Evolutionary conservation across 2,888 invertebrate species (phyloP).

Genomic region (Sarcophaga subvicina): DNA sequence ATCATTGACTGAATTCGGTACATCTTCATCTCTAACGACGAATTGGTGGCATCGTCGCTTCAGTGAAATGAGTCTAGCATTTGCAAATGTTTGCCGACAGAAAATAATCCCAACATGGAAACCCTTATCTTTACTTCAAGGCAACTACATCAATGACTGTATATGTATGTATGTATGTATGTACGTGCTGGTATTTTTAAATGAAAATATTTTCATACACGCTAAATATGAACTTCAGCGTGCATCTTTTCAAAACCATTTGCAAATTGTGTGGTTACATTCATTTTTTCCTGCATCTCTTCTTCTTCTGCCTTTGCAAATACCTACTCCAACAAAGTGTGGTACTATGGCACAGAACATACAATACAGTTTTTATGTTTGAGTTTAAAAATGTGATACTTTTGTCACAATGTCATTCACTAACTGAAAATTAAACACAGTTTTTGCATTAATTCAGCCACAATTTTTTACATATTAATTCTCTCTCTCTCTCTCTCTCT

Average conservation of each 20-base stretch:
- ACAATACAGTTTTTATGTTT: slow-evolving; percentile 19
- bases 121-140: too few species aligned
- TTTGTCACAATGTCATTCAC: slow-evolving; percentile 59
- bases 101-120: too few species aligned
- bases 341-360: slow-evolving; percentile 26
- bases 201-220: too few species aligned
- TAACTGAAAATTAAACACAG: slow-evolving; percentile 60
- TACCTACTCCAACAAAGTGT: slow-evolving; percentile 47
- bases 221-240: slow-evolving; percentile 44
- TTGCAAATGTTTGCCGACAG: too few species aligned
- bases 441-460: slow-evolving; percentile 63
- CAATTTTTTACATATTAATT: slow-evolving; percentile 36
- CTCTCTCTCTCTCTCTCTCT: background rate
- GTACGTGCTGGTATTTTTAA: slow-evolving; percentile 24
- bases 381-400: slow-evolving; percentile 19
- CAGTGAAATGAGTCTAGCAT: too few species aligned
- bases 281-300: slow-evolving; percentile 30
- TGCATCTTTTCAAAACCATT: slow-evolving; percentile 66
- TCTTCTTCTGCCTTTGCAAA: background rate
- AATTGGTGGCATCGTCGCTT: too few species aligned
- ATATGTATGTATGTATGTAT: background rate
- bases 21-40: too few species aligned
- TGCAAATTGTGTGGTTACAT: slow-evolving; percentile 67
- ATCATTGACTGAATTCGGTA: too few species aligned
- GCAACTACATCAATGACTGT: background rate